phyloP scores from a whole-genome alignment of 1,140 invertebrate genomes.

The Ostrea denselamellosa region DNA sequence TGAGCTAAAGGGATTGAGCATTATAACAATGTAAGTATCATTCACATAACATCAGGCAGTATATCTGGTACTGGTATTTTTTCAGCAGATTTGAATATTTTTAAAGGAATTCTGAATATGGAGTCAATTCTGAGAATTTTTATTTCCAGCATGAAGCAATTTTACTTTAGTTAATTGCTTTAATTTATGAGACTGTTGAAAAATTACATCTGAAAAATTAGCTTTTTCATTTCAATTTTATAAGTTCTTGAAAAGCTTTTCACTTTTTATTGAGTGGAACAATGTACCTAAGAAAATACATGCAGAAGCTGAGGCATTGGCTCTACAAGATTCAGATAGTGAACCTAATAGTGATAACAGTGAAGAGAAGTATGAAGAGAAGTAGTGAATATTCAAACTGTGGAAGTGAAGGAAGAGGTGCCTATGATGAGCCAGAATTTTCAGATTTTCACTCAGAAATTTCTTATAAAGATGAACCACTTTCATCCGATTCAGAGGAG shows the following conservation, averaged over 20 bases:
- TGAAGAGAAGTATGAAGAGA: background rate
- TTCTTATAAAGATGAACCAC: background rate
- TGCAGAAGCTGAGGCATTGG: conserved; percentile 42
- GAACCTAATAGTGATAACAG: background rate
- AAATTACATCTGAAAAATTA: background rate
- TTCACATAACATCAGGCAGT: too few relatives aligned
- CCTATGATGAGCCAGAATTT: background rate
- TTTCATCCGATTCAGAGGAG: conserved; percentile 5
- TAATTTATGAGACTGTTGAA: too few relatives aligned
- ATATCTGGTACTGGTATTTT: too few relatives aligned
- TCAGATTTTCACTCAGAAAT: background rate
- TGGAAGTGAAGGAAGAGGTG: background rate
- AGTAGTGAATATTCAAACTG: background rate
- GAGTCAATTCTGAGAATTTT: too few relatives aligned
- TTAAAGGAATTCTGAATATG: too few relatives aligned
- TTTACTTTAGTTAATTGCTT: too few relatives aligned
- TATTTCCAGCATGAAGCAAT: too few relatives aligned
- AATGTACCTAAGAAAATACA: conserved; percentile 29
- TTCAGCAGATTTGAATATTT: too few relatives aligned
- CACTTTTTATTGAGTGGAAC: background rate
- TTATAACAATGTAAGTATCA: too few relatives aligned
- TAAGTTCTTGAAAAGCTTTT: background rate
- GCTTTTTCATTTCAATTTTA: background rate
- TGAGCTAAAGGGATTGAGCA: too few relatives aligned
- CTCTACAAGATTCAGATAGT: background rate